Percentiles rank a stretch among this genome's conserved stretches.
Conservation (phyloP, 2,797 vertebrate species). For the Ataeniobius toweri region DNA sequence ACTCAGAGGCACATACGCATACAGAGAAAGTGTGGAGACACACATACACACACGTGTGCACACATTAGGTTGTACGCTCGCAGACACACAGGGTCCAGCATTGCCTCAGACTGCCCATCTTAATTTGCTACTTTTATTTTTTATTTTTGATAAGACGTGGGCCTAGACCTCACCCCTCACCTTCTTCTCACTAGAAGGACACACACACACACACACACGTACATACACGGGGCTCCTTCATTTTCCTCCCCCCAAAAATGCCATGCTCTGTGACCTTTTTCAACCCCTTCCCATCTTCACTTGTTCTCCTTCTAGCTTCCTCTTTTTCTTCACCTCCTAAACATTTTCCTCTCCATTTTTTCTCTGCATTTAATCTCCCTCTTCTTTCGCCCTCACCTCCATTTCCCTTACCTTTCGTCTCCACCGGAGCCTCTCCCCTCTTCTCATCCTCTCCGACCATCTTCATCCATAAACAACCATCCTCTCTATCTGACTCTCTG, state of each 20-base stretch:
- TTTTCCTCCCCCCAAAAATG: constrained; percentile 56
- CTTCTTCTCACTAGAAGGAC: constrained; percentile 63
- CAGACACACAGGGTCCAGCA: constrained; percentile 19
- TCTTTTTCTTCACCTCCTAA: constrained; percentile 31
- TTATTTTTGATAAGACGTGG: constrained; percentile 35
- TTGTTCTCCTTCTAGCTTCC: constrained; percentile 46
- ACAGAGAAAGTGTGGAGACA: constrained; percentile 21
- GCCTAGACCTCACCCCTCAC: constrained; percentile 70
- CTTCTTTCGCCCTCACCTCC: constrained; percentile 15
- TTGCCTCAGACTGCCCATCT: constrained; percentile 65
- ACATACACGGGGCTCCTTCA: constrained; percentile 37
- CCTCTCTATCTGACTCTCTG: constrained; percentile 32
- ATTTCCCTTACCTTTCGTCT: constrained; percentile 14
- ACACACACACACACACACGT: constrained; percentile 55
- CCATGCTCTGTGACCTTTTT: constrained; percentile 65
- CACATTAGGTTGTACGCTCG: constrained; percentile 20
- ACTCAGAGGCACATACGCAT: constrained; percentile 44
- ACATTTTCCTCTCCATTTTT: constrained; percentile 21
- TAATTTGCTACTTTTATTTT: constrained; percentile 64
- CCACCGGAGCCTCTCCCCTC: constrained; percentile 15
- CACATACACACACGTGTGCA: constrained; percentile 21
- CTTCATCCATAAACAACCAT: constrained; percentile 32
- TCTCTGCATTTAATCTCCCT: constrained; percentile 40
- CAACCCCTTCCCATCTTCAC: constrained; percentile 43
- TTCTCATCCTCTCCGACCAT: constrained; percentile 17